These are phyloP conservation scores for Mycalesis mineus DNA, from an alignment of 2,888 invertebrate species.

Conservation along the genomic window DNA sequence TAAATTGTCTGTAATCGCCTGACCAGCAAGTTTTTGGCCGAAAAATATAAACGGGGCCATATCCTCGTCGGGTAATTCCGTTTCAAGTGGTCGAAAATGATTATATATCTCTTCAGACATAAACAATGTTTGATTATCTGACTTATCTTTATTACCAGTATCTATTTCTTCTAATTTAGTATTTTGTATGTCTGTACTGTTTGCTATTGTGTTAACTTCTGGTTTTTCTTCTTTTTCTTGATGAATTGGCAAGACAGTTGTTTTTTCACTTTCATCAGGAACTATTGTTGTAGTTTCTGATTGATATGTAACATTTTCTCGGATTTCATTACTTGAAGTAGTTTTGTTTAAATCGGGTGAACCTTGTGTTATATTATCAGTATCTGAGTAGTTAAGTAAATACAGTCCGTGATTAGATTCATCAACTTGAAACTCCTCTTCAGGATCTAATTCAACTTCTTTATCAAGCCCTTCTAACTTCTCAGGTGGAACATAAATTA, in stretches of 20 bases:
- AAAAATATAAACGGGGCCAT: slow-evolving; percentile 84
- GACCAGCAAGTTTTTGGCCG: slow-evolving; percentile 80
- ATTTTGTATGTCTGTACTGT: slow-evolving; percentile 54
- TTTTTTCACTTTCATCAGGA: slow-evolving; percentile 34
- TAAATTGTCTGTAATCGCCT: slow-evolving; percentile 60
- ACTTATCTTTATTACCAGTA: slow-evolving; percentile 54
- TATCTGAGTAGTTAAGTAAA: slow-evolving; percentile 71
- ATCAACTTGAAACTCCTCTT: slow-evolving; percentile 76
- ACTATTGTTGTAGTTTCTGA: slow-evolving; percentile 37
- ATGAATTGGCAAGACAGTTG: slow-evolving; percentile 36
- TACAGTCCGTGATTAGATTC: slow-evolving; percentile 75
- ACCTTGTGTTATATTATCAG: slow-evolving; percentile 59
- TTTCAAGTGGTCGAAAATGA: slow-evolving; percentile 80
- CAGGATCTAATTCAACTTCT: slow-evolving; percentile 69
- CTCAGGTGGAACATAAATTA: slow-evolving; percentile 69
- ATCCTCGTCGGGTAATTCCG: slow-evolving; percentile 80
- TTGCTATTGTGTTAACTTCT: slow-evolving; percentile 54
- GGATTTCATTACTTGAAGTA: slow-evolving; percentile 40
- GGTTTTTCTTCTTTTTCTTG: slow-evolving; percentile 48
- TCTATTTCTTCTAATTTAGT: slow-evolving; percentile 54
- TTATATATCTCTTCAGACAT: slow-evolving; percentile 81
- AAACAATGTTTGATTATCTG: slow-evolving; percentile 71
- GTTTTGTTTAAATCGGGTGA: slow-evolving; percentile 46
- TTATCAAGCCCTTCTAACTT: slow-evolving; percentile 67
- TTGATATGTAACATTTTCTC: slow-evolving; percentile 36